Evolutionary conservation across 2,797 vertebrate genomes (phyloP), one percentile per base, ranked within the genome.

Genomic region (Gymnothorax reevesii): DNA sequence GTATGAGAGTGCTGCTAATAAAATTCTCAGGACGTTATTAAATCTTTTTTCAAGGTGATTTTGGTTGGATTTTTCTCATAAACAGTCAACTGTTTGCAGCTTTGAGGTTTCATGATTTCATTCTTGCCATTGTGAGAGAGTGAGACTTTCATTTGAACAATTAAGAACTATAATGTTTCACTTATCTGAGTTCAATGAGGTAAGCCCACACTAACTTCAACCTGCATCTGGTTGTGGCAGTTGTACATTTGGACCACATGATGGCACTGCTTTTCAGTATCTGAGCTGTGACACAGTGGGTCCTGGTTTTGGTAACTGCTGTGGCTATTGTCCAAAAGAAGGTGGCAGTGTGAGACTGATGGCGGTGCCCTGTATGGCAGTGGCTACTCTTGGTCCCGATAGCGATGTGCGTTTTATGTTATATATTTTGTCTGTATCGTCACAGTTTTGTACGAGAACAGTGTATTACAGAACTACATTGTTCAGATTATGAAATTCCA

Each of bases 221-320:
- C 33, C 73, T 15, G 73, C 49, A 64, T 57, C 20, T 6, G 6
- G 57, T 52, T 25, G 22, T 8, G 83, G 86, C n/a, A 75, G 22
- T 62, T 84, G 5, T 52, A 10, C 4, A 27, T 62, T 77, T 25
- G 64, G 22, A 9, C 55, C 86, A 87, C 69, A 52, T n/a, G 86
- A 84, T 82, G 86, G n/a, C 33, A 22, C 57, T 55, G 42, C n/a
- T 57, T 85, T 8, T 13, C 33, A 10, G 33, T 27, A 57, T 27
- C 54, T 42, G 52, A 15, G 25, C 57, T 15, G 5, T n/a, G 15
- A 52, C 66, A 79, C 7, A 7, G 22, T 25, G 33, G 25, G 57
- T 33, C 55, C 15, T 52, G 4, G 22, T 22, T 62, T 86, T 71
- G n/a, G n/a, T n/a, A n/a, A n/a, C n/a, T n/a, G n/a, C n/a, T n/a